phyloP scores from a whole-genome alignment of 2,888 invertebrate genomes.

The Eupithecia dodoneata region DNA sequence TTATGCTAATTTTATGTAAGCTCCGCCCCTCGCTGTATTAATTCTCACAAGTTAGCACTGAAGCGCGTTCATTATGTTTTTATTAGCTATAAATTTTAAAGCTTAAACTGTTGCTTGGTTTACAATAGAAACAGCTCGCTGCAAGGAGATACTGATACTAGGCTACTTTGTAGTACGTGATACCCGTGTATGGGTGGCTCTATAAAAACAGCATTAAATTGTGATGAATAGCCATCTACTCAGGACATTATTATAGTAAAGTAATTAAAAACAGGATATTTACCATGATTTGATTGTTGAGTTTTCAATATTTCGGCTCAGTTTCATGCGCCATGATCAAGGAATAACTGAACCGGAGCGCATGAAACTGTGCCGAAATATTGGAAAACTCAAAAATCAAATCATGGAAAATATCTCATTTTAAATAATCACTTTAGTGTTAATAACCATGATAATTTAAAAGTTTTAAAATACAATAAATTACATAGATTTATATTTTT shows the following conservation, averaged over 20 bases:
- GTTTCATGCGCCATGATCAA: too few relatives aligned
- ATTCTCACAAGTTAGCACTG: conserved; percentile 58
- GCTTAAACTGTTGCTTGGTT: conserved; percentile 61
- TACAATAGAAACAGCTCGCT: conserved; percentile 41
- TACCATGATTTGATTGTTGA: too few relatives aligned
- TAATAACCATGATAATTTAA: too few relatives aligned
- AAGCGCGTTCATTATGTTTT: conserved; percentile 68
- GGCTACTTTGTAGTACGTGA: not conserved
- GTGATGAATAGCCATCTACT: not conserved
- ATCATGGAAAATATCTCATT: too few relatives aligned
- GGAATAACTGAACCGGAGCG: too few relatives aligned
- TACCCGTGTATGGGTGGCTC: not conserved
- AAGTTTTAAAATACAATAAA: too few relatives aligned
- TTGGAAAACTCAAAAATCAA: too few relatives aligned
- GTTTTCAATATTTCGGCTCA: too few relatives aligned
- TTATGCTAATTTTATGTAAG: conserved; percentile 78
- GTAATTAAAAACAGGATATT: too few relatives aligned
- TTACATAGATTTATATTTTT: too few relatives aligned
- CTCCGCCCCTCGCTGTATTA: conserved; percentile 66
- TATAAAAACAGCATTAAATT: conserved; percentile 6
- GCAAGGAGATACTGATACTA: not conserved
- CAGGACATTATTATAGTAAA: not conserved
- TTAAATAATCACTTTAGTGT: too few relatives aligned
- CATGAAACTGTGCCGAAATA: too few relatives aligned
- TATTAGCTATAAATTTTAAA: conserved; percentile 72